These are phyloP conservation scores for Drosophila stalkeri DNA, from an alignment of 2,888 invertebrate genomes.

Conservation along the genomic window DNA sequence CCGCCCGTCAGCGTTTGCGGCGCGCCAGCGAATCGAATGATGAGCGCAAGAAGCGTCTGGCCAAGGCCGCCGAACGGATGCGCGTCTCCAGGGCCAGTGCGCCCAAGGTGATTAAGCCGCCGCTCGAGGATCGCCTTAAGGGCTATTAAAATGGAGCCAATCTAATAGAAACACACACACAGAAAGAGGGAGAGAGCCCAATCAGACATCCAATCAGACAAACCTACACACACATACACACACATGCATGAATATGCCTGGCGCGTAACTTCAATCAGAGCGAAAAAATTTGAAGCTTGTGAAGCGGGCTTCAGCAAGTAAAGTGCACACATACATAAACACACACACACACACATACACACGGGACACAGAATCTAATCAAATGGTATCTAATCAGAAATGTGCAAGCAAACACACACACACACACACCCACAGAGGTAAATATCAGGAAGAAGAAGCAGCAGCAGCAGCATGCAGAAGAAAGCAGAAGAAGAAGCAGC, in stretches of 20 bases:
- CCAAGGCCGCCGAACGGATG: slow-evolving; percentile 85
- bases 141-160: slow-evolving; percentile 74
- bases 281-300: slow-evolving; percentile 22
- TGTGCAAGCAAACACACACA: slow-evolving; percentile 26
- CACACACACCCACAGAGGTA: neutral
- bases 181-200: neutral
- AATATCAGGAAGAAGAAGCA: neutral
- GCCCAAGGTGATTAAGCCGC: slow-evolving; percentile 85
- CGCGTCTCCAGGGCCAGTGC: slow-evolving; percentile 83
- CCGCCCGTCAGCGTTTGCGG: slow-evolving; percentile 84
- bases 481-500: slow-evolving; percentile 7
- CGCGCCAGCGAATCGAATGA: slow-evolving; percentile 84
- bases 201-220: slow-evolving; percentile 14
- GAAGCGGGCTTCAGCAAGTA: slow-evolving; percentile 69
- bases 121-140: slow-evolving; percentile 84
- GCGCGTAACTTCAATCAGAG: slow-evolving; percentile 21
- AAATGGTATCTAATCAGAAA: slow-evolving; percentile 32
- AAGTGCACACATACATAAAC: slow-evolving; percentile 30
- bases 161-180: neutral
- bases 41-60: slow-evolving; percentile 83
- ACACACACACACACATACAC: slow-evolving; percentile 7
- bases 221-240: neutral
- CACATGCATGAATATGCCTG: neutral
- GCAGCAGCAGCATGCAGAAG: neutral
- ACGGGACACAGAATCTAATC: slow-evolving; percentile 35